Base-by-base conservation (phyloP, 2,888 invertebrate genomes). In the Amphipoea oculea region DNA sequence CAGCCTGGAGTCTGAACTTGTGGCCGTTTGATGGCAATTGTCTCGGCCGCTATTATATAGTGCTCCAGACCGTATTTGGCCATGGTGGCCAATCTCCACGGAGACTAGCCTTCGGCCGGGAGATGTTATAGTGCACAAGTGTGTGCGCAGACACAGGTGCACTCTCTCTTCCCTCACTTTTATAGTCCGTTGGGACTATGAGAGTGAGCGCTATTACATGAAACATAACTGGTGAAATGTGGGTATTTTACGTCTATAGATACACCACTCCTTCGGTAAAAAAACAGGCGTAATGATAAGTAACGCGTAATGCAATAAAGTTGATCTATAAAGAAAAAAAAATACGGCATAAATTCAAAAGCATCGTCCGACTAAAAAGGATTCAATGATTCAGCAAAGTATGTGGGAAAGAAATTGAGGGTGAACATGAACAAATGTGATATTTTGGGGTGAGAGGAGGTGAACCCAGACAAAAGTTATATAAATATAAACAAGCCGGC, bases 301-400 rank as follows among this genome's bases (percentile, higher is more conserved):
- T 23, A 40, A 40, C 11, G 2, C 40, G 11, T 70, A 40, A 20
- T 70, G 17, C 5, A 57, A 57, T 63, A 68, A 72, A 78, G 48
- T 63, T 67, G 60, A 68, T 84, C 23, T 29, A 14, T 60, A 36
- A 20, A 40, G 4, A 63, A 48, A 68, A 48, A 68, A 48, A 57
- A 17, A 76, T 4, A 62, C n/a, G 40, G n/a, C 42, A 48, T 2
- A 51, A 60, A 70, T 57, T 73, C 62, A 79, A 69, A 76, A 69
- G 48, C 62, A 23, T 42, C 45, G 23, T 60, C 77, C 40, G 40
- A 60, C 76, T 75, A 80, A 77, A 73, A 85, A 83, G 78, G 85
- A 85, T 84, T 83, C 81, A 83, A 85, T 88, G 85, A 88, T 70
- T 86, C 82, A 83, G 86, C 86, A 86, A 88, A 84, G 78, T 85